Conservation (phyloP, 2,888 invertebrate species). For the Yponomeuta malinellus region DNA sequence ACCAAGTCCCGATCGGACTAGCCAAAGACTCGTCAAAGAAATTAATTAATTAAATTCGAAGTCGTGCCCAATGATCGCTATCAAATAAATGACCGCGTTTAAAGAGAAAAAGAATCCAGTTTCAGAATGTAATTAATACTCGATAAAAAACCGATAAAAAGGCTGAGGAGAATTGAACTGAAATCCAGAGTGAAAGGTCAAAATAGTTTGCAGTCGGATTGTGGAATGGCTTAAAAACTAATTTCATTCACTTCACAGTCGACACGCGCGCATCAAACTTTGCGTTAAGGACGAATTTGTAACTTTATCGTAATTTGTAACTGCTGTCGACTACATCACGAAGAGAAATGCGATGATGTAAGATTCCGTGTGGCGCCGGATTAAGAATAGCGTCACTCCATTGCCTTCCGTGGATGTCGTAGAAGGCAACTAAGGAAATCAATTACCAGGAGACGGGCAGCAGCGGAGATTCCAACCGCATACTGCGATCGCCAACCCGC, state of each 20-base stretch:
- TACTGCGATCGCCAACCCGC: no score
- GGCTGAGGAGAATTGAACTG: background rate
- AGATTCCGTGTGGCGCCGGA: no score
- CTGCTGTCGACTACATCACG: no score
- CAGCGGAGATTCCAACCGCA: no score
- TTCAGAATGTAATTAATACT: constrained; percentile 2
- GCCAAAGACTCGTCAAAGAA: background rate
- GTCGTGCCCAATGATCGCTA: background rate
- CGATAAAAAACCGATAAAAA: background rate
- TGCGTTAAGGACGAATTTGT: no score
- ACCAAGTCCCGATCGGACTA: background rate
- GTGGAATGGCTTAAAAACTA: background rate
- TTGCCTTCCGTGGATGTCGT: no score
- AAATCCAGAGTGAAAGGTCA: background rate
- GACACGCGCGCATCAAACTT: no score
- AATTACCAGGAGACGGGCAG: no score
- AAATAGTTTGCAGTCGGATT: background rate
- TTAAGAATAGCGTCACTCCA: no score
- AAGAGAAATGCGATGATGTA: no score
- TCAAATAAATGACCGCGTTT: background rate
- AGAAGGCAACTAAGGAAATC: no score
- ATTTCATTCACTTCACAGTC: background rate
- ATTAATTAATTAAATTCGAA: constrained; percentile 1
- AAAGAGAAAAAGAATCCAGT: background rate
- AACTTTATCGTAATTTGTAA: no score